Percentiles rank a stretch among this genome's conserved stretches.
Conservation (phyloP, 1,140 invertebrate genomes). For the Bradysia coprophila region DNA sequence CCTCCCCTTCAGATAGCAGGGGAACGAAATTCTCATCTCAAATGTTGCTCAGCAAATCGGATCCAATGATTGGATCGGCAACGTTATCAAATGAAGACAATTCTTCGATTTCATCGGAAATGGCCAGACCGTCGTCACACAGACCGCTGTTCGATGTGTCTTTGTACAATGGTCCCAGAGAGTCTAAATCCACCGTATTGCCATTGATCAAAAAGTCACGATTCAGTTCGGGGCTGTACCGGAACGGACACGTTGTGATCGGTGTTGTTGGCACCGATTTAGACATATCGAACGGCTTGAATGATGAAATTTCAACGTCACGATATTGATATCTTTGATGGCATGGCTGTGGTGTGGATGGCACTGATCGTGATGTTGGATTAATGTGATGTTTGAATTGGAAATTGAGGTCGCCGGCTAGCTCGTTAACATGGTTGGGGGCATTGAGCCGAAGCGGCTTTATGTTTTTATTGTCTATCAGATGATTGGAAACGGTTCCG, state of each 20-base stretch:
- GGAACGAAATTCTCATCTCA: neutral
- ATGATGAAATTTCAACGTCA: conserved; percentile 12
- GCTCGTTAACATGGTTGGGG: conserved; percentile 17
- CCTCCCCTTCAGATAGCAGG: no score
- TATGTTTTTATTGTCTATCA: no score
- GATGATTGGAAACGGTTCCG: neutral
- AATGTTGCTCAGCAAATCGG: neutral
- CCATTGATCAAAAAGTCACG: conserved; percentile 37
- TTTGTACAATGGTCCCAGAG: neutral
- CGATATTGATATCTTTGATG: conserved; percentile 10
- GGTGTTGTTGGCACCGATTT: conserved; percentile 46
- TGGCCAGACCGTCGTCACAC: neutral
- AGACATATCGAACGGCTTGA: conserved; percentile 24
- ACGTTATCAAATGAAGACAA: neutral
- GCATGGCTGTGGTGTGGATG: conserved; percentile 35
- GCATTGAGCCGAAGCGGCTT: conserved; percentile 12
- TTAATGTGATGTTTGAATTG: conserved; percentile 5
- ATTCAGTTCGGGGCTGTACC: conserved; percentile 30
- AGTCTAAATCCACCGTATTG: conserved; percentile 31
- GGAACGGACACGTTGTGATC: conserved; percentile 29
- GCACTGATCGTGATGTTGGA: conserved; percentile 34
- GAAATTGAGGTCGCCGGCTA: conserved; percentile 6
- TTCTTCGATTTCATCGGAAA: neutral
- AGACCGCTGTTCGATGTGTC: neutral
- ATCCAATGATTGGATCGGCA: neutral